Percentiles rank a stretch among this genome's conserved stretches.
phyloP scores from a whole-genome alignment of 2,113 vertebrate species.

The Tachysurus vachellii region DNA sequence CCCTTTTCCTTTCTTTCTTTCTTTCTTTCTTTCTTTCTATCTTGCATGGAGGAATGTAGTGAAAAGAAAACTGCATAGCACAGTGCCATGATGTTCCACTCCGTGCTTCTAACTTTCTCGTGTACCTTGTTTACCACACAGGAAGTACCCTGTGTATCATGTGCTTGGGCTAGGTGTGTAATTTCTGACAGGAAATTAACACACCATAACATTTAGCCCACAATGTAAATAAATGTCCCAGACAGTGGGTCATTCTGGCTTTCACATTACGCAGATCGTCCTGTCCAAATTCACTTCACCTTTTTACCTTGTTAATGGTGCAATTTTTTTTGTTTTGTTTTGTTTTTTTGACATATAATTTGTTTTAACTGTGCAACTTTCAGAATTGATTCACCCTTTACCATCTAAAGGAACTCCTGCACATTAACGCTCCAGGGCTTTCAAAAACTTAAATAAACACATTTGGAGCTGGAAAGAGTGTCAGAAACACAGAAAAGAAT shows the following conservation, averaged over 20 bases:
- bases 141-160: too few relatives aligned
- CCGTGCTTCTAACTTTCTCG: not conserved
- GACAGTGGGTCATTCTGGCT: not conserved
- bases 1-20: too few relatives aligned
- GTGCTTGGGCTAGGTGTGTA: not conserved
- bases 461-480: conserved; percentile 62
- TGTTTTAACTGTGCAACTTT: conserved; percentile 67
- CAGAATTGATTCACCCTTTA: conserved; percentile 69
- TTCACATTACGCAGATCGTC: not conserved
- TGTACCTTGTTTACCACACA: not conserved
- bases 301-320: conserved; percentile 60
- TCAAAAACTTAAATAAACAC: conserved; percentile 65
- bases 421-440: conserved; percentile 66
- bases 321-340: conserved; percentile 53
- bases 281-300: conserved; percentile 39
- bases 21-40: too few relatives aligned
- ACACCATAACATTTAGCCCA: not conserved
- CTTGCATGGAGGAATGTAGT: too few relatives aligned
- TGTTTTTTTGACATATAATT: conserved; percentile 72
- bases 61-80: not conserved
- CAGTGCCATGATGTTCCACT: not conserved
- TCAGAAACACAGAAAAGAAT: conserved; percentile 67
- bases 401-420: conserved; percentile 59
- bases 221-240: not conserved
- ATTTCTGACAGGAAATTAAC: not conserved